Percentiles rank a stretch among this genome's conserved stretches.
Conservation (phyloP, 2,888 invertebrate genomes). For the Mellilla xanthometata region DNA sequence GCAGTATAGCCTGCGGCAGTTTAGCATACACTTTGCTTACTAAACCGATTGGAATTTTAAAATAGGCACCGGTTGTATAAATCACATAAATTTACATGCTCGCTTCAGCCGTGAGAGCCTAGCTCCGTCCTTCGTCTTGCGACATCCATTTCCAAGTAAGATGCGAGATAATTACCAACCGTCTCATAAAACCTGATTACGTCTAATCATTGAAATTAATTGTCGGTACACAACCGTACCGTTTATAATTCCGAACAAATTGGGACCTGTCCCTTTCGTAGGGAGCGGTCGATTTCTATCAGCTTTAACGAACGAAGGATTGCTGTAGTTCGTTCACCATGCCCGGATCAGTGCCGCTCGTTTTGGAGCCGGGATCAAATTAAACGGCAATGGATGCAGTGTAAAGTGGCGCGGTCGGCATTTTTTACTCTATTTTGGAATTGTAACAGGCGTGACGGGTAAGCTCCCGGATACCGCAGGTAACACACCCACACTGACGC, state of each 20-base stretch:
- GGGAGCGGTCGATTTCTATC: conserved; percentile 39
- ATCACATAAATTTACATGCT: conserved; percentile 25
- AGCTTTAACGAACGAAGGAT: conserved; percentile 8
- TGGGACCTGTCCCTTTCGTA: conserved; percentile 40
- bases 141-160: conserved; percentile 26
- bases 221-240: conserved; percentile 52
- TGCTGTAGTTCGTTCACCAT: conserved; percentile 24
- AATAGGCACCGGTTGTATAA: conserved; percentile 27
- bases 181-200: conserved; percentile 41
- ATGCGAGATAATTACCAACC: conserved; percentile 31
- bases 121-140: conserved; percentile 16
- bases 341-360: conserved; percentile 21
- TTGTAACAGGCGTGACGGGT: conserved; percentile 58
- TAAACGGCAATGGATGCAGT: conserved; percentile 55
- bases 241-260: conserved; percentile 41
- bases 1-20: conserved; percentile 8
- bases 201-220: conserved; percentile 61
- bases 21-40: conserved; percentile 26
- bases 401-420: conserved; percentile 51
- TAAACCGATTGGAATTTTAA: conserved; percentile 28
- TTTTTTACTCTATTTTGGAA: conserved; percentile 60
- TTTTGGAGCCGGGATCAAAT: conserved; percentile 37
- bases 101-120: conserved; percentile 24
- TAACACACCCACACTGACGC: conserved; percentile 63
- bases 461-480: conserved; percentile 72